These are phyloP conservation scores for Schmidtea mediterranea DNA, from an alignment of 1,140 invertebrate species.

Conservation along the genomic window DNA sequence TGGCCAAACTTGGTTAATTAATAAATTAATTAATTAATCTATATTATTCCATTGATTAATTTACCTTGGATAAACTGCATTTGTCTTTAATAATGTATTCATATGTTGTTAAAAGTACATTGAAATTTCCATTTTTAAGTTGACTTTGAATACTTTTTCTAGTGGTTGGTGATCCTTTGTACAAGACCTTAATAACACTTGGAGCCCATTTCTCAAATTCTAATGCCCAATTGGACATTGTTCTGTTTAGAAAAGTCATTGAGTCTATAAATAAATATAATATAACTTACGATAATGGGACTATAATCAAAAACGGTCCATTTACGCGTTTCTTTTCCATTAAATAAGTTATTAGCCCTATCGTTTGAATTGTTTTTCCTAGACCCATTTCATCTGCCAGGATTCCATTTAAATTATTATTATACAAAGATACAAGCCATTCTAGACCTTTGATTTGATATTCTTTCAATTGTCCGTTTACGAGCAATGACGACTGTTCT, in stretches of 20 bases:
- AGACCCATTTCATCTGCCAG: slow-evolving; percentile 63
- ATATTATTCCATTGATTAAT: slow-evolving; percentile 1
- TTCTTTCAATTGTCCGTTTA: slow-evolving; percentile 72
- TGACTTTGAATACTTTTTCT: slow-evolving; percentile 54
- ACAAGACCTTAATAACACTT: slow-evolving; percentile 63
- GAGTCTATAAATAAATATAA: too few relatives aligned
- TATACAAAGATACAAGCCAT: slow-evolving; percentile 90
- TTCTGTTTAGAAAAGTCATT: slow-evolving; percentile 31
- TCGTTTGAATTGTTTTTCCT: slow-evolving; percentile 37
- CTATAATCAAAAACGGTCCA: slow-evolving; percentile 84
- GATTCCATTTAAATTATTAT: slow-evolving; percentile 85
- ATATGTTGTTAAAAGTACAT: slow-evolving; percentile 85
- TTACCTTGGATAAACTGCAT: slow-evolving; percentile 61
- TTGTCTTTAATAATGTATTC: slow-evolving; percentile 97
- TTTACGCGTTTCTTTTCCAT: slow-evolving; percentile 94
- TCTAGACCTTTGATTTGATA: slow-evolving; percentile 74
- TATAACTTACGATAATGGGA: slow-evolving; percentile 53
- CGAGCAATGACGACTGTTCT: slow-evolving; percentile 66
- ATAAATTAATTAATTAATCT: background rate
- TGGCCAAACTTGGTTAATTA: too few relatives aligned
- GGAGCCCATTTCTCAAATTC: slow-evolving; percentile 98
- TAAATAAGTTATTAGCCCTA: slow-evolving; percentile 70
- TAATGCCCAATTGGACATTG: slow-evolving; percentile 85
- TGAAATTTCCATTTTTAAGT: slow-evolving; percentile 73
- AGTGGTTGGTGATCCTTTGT: slow-evolving; percentile 64